Conservation (phyloP, 2,888 invertebrate genomes). For the Bugulina stolonifera region DNA sequence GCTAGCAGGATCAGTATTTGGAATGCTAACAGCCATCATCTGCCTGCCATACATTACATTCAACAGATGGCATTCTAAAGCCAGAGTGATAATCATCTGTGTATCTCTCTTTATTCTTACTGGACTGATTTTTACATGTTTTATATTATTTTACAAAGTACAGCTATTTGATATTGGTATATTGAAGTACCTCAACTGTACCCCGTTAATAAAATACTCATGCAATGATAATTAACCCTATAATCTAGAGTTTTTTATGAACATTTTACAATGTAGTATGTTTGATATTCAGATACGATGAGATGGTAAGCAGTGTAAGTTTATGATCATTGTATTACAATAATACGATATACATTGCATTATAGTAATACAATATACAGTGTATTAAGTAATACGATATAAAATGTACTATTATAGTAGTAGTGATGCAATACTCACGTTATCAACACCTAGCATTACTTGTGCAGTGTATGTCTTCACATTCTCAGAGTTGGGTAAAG, state of each 20-base stretch:
- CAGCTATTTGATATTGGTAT: background rate
- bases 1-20: constrained; percentile 9
- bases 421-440: background rate
- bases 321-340: too few species aligned
- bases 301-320: too few species aligned
- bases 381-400: too few species aligned
- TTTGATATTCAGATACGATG: too few species aligned
- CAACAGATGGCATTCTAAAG: background rate
- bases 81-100: background rate
- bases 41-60: constrained; percentile 17
- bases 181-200: background rate
- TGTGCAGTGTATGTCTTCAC: constrained; percentile 5
- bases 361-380: too few species aligned
- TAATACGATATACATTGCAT: too few species aligned
- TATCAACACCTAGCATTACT: constrained; percentile 8
- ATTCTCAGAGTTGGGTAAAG: background rate
- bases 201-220: background rate
- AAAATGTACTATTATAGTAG: too few species aligned
- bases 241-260: too few species aligned
- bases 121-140: background rate
- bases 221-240: too few species aligned
- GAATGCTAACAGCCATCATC: constrained; percentile 1
- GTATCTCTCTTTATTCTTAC: background rate
- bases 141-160: background rate
- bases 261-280: too few species aligned